A percentile compares a stretch with the other conserved stretches of the same genome.
phyloP scores from a whole-genome alignment of 1,140 invertebrate genomes.

The Leptonema lineaticorne region DNA sequence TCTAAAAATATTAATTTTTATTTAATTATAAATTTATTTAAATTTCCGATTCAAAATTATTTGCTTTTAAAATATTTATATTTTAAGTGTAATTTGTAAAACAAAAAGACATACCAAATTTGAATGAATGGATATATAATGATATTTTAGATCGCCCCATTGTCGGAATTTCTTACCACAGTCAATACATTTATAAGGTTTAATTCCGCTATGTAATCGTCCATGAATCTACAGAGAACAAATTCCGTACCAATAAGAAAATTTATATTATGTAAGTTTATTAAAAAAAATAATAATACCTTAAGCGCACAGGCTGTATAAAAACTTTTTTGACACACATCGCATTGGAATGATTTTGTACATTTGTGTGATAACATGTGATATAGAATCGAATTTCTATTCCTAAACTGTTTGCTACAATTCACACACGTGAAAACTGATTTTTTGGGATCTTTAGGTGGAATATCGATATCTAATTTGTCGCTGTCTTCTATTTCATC shows the following conservation, averaged over 20 bases:
- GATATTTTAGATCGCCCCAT: slow-evolving; percentile 89
- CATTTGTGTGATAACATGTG: slow-evolving; percentile 79
- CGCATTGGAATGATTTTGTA: slow-evolving; percentile 74
- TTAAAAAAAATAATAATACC: slow-evolving; percentile 50
- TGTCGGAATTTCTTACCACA: slow-evolving; percentile 79
- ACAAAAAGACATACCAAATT: slow-evolving; percentile 52
- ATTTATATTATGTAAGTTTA: background rate
- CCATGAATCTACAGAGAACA: slow-evolving; percentile 61
- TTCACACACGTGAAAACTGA: slow-evolving; percentile 58
- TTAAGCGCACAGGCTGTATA: slow-evolving; percentile 77
- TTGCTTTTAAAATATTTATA: too few species aligned
- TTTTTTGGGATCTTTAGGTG: slow-evolving; percentile 38
- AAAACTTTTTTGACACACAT: slow-evolving; percentile 79
- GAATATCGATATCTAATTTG: slow-evolving; percentile 39
- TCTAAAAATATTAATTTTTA: slow-evolving; percentile 48
- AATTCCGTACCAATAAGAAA: background rate
- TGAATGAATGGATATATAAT: slow-evolving; percentile 83
- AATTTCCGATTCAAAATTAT: too few species aligned
- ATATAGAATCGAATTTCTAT: slow-evolving; percentile 81
- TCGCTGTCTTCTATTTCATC: slow-evolving; percentile 31
- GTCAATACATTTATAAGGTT: slow-evolving; percentile 77
- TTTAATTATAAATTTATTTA: too few species aligned
- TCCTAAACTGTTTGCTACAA: slow-evolving; percentile 74
- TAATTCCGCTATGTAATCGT: slow-evolving; percentile 73
- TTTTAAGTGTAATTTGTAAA: background rate